Base-by-base conservation (phyloP, 2,888 invertebrate genomes). In the Drosophila prostipennis region DNA sequence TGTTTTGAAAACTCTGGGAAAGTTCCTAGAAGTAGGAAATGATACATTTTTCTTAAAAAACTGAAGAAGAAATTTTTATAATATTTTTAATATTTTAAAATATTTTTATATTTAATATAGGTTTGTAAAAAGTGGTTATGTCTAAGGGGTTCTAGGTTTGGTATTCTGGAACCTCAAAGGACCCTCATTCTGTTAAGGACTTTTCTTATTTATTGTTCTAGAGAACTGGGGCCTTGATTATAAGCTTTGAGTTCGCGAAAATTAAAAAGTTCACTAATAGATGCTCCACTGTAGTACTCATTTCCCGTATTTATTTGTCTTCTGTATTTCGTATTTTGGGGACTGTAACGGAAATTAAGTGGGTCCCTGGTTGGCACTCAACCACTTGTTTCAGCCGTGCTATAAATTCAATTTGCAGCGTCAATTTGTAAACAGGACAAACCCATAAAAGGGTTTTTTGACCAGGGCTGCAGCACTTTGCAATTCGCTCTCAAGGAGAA, bases 351-450 rank as follows among this genome's bases (percentile, higher is more conserved):
- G 86, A 82, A 82, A 86, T 82, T 86, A 83, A 73, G 57, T 73
- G 85, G 86, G 83, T 76, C 67, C 80, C 86, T 78, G 80, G 74
- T 26, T 39, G 37, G 51, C 61, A 57, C 68, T 67, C 71, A 71
- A 71, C 71, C 71, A 71, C 71, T 71, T 71, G 71, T 71, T 71
- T 56, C 63, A 46, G 56, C 40, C 56, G 64, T 37, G 74, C 70
- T 67, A 80, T 69, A 78, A 82, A 82, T 80, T 80, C 72, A 78
- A 83, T 78, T 83, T 86, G 74, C 75, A 75, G 73, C 81, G 73
- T 68, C 80, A 82, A 79, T 85, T 82, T 86, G 82, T 86, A 82
- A 82, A 82, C 82, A 80, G 65, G 74, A 52, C 76, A 82, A 68
- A 69, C 77, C 63, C 61, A 57, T 60, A 80, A 86, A 85, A 78